These are phyloP conservation scores for Drosophila funebris DNA, from an alignment of 1,140 invertebrate species.

Conservation along the genomic window DNA sequence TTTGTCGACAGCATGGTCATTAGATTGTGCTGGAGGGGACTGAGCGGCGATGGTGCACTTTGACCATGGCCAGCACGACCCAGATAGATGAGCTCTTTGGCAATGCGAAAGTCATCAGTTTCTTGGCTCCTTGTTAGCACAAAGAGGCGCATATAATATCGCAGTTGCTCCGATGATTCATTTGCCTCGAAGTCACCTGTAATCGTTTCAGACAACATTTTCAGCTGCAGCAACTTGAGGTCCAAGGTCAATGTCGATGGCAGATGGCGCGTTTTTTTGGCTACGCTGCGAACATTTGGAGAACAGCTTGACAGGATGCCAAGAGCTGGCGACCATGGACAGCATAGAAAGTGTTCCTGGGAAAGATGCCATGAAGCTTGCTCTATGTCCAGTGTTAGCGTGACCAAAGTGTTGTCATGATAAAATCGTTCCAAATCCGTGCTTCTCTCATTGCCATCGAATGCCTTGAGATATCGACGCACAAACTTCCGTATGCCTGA, in stretches of 20 bases:
- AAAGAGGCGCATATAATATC: constrained; percentile 29
- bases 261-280: constrained; percentile 26
- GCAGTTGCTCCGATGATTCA: neutral
- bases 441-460: constrained; percentile 2
- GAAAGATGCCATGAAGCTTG: constrained; percentile 2
- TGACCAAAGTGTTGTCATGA: constrained; percentile 1
- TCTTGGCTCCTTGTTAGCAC: neutral
- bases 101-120: constrained; percentile 24
- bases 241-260: constrained; percentile 28
- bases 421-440: constrained; percentile 12
- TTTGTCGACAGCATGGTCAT: constrained; percentile 6
- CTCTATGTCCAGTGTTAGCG: constrained; percentile 3
- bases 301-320: neutral
- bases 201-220: constrained; percentile 13
- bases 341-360: constrained; percentile 10
- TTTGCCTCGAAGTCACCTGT: constrained; percentile 24
- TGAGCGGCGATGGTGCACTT: neutral
- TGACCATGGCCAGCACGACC: neutral
- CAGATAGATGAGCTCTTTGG: constrained; percentile 36
- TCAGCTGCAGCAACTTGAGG: constrained; percentile 3
- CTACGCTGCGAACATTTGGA: constrained; percentile 20
- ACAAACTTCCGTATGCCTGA: constrained; percentile 8
- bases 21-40: neutral
- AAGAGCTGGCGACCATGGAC: constrained; percentile 1
- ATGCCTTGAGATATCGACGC: constrained; percentile 22